Conservation (phyloP, 2,113 vertebrate species). For the Pachyramphus minor region DNA sequence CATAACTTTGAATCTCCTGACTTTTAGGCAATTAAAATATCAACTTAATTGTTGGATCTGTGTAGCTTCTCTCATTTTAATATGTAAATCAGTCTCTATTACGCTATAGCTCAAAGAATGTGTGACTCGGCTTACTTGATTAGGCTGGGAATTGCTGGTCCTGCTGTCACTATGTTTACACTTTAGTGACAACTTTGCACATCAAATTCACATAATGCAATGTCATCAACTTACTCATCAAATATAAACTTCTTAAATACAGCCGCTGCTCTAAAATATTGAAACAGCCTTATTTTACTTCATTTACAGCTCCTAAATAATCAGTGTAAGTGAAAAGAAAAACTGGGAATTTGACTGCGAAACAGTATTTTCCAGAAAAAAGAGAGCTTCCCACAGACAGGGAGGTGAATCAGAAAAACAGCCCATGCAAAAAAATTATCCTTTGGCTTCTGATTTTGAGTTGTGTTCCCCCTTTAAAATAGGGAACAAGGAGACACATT, state of each 20-base stretch:
- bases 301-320: constrained; percentile 10
- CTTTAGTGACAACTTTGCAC: constrained; percentile 64
- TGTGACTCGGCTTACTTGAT: constrained; percentile 64
- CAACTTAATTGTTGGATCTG: constrained; percentile 64
- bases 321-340: background rate
- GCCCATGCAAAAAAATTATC: background rate
- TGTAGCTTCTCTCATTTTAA: constrained; percentile 58
- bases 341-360: background rate
- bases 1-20: constrained; percentile 49
- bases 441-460: background rate
- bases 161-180: constrained; percentile 64
- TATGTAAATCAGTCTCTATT: constrained; percentile 66
- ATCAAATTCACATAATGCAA: constrained; percentile 62
- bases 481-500: background rate
- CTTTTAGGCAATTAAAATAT: constrained; percentile 68
- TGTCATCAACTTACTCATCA: constrained; percentile 57
- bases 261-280: background rate
- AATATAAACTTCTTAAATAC: constrained; percentile 56
- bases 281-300: constrained; percentile 19
- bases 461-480: background rate
- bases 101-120: constrained; percentile 62
- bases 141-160: constrained; percentile 66
- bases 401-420: background rate
- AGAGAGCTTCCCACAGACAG: background rate
- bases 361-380: background rate